A percentile compares a stretch with the other conserved stretches of the same genome.
phyloP scores from a whole-genome alignment of 2,888 invertebrate species.

The Cryptophagus acutangulus region DNA sequence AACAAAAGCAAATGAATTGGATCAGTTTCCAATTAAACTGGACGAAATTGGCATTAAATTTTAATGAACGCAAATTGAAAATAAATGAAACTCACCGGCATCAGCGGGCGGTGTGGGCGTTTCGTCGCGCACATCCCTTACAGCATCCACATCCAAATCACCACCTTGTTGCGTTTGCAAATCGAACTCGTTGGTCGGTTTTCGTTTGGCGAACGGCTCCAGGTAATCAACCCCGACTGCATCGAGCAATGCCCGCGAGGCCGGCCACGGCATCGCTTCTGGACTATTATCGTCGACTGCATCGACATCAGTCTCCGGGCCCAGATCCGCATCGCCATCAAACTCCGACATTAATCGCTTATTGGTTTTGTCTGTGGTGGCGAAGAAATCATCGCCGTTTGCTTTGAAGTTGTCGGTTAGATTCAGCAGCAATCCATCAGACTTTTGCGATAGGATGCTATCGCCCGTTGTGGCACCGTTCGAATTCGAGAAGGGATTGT shows the following conservation, averaged over 20 bases:
- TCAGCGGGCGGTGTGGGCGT: constrained; percentile 59
- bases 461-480: constrained; percentile 35
- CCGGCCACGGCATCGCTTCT: constrained; percentile 42
- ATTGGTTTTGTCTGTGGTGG: constrained; percentile 14
- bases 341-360: background rate
- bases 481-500: constrained; percentile 45
- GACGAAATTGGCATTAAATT: too few species aligned
- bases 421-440: constrained; percentile 37
- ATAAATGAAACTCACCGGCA: constrained; percentile 52
- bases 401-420: constrained; percentile 39
- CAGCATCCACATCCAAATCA: constrained; percentile 23
- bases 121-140: constrained; percentile 45
- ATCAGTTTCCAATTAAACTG: too few species aligned
- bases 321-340: constrained; percentile 59
- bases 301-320: constrained; percentile 74
- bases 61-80: too few species aligned
- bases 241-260: too few species aligned
- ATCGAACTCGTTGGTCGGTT: constrained; percentile 11
- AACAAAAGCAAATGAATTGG: too few species aligned
- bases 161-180: constrained; percentile 33
- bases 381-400: constrained; percentile 31
- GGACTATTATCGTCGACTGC: constrained; percentile 58
- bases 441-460: constrained; percentile 27
- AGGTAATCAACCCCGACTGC: constrained; percentile 2
- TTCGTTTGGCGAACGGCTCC: constrained; percentile 11